Evolutionary conservation across 2,888 invertebrate genomes (phyloP).

Genomic region (Ormyrus labotus): DNA sequence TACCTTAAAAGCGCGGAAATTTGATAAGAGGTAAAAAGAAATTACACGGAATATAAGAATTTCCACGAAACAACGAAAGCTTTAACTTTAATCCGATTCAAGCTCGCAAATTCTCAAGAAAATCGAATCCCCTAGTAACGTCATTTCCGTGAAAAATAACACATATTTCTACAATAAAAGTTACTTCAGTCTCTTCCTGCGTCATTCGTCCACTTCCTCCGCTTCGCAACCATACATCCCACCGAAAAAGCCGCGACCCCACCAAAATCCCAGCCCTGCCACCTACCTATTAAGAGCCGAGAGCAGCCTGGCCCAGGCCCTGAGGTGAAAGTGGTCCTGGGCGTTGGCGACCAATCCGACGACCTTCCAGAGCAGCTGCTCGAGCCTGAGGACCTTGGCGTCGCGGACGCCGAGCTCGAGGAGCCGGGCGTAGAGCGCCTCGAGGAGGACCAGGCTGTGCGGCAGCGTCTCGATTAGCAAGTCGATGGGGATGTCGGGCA

Average conservation of each 20-base stretch:
- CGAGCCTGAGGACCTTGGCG: constrained; percentile 78
- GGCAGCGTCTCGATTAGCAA: constrained; percentile 92
- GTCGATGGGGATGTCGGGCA: constrained; percentile 89
- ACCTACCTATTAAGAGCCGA: constrained; percentile 60
- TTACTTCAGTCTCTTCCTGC: too few relatives aligned
- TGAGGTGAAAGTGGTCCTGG: constrained; percentile 64
- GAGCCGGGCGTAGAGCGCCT: constrained; percentile 82
- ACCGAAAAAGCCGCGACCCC: too few relatives aligned
- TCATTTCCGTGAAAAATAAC: too few relatives aligned
- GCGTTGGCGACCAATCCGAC: constrained; percentile 84
- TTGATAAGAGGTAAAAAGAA: background rate
- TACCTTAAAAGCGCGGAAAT: background rate
- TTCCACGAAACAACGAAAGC: too few relatives aligned
- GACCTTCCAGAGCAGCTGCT: constrained; percentile 90
- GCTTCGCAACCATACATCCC: too few relatives aligned
- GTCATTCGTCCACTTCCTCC: too few relatives aligned
- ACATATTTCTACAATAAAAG: too few relatives aligned
- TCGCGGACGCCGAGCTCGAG: constrained; percentile 67
- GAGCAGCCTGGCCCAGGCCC: constrained; percentile 70
- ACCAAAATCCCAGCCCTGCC: too few relatives aligned
- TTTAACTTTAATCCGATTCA: too few relatives aligned
- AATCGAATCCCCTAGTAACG: too few relatives aligned
- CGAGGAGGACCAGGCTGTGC: constrained; percentile 90
- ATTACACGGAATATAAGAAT: too few relatives aligned
- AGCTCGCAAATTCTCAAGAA: too few relatives aligned